Conservation (phyloP, 2,888 invertebrate genomes). For the Cryptocephalus moraei region DNA sequence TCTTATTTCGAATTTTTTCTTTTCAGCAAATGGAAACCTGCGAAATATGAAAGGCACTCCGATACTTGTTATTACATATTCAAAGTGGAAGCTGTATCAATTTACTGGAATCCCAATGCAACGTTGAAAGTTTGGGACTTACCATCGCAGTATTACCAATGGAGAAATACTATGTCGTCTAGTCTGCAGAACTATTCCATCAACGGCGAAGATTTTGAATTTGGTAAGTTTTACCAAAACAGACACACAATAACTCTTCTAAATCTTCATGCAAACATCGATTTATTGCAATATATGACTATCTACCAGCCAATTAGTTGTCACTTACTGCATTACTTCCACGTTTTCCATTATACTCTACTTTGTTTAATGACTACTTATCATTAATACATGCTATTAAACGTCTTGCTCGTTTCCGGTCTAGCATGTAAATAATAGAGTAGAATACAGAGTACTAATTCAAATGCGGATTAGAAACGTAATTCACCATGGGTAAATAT, state of each 20-base stretch:
- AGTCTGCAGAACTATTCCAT: conserved; percentile 68
- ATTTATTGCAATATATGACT: no score
- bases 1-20: background rate
- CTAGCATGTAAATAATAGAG: no score
- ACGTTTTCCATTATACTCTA: no score
- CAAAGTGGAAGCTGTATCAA: conserved; percentile 63
- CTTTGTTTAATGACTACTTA: no score
- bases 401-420: no score
- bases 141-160: conserved; percentile 52
- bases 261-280: no score
- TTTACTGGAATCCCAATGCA: conserved; percentile 63
- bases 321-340: no score
- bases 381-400: no score
- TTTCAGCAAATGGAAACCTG: conserved; percentile 64
- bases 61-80: conserved; percentile 55
- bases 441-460: no score
- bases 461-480: no score
- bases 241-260: background rate
- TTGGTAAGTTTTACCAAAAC: conserved; percentile 44
- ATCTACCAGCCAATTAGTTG: no score
- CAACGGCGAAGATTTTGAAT: conserved; percentile 68
- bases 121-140: conserved; percentile 44
- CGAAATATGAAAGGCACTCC: conserved; percentile 38
- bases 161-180: conserved; percentile 67
- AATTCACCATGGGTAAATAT: no score